Percentiles rank a stretch among this genome's conserved stretches.
Conservation (phyloP, 2,797 vertebrate species). For the Notolabrus celidotus region DNA sequence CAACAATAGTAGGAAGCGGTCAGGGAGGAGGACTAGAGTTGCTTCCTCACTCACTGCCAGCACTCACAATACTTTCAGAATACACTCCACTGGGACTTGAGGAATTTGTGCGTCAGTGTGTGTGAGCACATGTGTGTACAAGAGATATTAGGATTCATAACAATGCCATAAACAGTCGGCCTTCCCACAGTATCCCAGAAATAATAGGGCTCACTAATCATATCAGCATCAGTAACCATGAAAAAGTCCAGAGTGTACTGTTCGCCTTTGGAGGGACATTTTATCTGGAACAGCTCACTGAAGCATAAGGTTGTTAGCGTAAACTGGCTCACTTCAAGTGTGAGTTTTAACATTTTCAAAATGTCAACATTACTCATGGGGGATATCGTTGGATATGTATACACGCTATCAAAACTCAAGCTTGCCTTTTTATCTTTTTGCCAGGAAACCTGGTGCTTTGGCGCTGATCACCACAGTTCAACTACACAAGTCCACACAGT, state of each 20-base stretch:
- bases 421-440: neutral
- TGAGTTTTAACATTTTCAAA: conserved; percentile 1
- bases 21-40: conserved; percentile 74
- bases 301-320: neutral
- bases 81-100: conserved; percentile 51
- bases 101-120: conserved; percentile 65
- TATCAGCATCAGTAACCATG: conserved; percentile 27
- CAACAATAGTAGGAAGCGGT: conserved; percentile 77
- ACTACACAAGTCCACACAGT: conserved; percentile 14
- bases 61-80: conserved; percentile 48
- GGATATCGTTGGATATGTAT: conserved; percentile 1
- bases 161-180: conserved; percentile 11
- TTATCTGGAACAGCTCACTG: conserved; percentile 12
- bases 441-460: conserved; percentile 7
- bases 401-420: neutral
- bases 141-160: conserved; percentile 52
- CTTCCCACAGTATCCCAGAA: conserved; percentile 32
- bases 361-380: neutral
- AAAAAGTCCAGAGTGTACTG: conserved; percentile 1
- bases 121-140: conserved; percentile 18
- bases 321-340: neutral
- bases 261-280: conserved; percentile 1
- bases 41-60: conserved; percentile 71
- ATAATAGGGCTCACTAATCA: conserved; percentile 6
- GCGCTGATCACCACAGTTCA: conserved; percentile 6